Evolutionary conservation across 2,797 vertebrate species (phyloP).

Genomic region (Holocentrus rufus): DNA sequence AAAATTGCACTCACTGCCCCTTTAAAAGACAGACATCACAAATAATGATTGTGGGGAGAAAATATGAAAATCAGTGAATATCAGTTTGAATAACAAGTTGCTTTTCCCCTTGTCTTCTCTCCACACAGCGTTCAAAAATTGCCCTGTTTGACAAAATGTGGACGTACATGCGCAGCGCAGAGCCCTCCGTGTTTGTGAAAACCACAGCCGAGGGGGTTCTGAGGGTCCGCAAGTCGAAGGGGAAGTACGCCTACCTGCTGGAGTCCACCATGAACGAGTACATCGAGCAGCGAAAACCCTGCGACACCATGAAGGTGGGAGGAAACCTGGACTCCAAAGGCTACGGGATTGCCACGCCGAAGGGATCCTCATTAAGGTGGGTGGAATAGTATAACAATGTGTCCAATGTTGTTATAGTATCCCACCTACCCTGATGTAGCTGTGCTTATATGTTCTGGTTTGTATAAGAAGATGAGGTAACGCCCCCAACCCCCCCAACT

Average conservation of each 20-base stretch:
- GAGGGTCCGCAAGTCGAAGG: conserved; percentile 98
- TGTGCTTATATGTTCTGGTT: conserved; percentile 98
- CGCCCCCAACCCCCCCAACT: conserved; percentile 49
- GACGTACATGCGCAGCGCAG: conserved; percentile 99
- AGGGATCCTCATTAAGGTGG: conserved; percentile 99
- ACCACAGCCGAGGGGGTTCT: conserved; percentile 98
- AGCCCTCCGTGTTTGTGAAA: conserved; percentile 99
- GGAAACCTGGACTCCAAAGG: conserved; percentile 99
- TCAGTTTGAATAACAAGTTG: background rate
- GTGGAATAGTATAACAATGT: conserved; percentile 99
- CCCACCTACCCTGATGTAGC: conserved; percentile 99
- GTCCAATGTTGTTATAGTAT: conserved; percentile 99
- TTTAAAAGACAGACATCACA: background rate
- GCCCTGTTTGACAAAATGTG: conserved; percentile 99
- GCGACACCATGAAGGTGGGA: conserved; percentile 99
- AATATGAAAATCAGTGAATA: too few species aligned
- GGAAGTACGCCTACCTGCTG: conserved; percentile 98
- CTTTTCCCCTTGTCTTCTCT: background rate
- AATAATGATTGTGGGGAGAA: background rate
- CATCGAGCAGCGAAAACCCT: conserved; percentile 99
- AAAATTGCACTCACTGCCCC: background rate
- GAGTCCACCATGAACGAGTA: conserved; percentile 99
- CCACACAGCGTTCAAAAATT: conserved; percentile 96
- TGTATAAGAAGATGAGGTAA: conserved; percentile 97
- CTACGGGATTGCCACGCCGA: conserved; percentile 99